phyloP scores from a whole-genome alignment of 1,140 invertebrate species.

The Drosophila sp. region DNA sequence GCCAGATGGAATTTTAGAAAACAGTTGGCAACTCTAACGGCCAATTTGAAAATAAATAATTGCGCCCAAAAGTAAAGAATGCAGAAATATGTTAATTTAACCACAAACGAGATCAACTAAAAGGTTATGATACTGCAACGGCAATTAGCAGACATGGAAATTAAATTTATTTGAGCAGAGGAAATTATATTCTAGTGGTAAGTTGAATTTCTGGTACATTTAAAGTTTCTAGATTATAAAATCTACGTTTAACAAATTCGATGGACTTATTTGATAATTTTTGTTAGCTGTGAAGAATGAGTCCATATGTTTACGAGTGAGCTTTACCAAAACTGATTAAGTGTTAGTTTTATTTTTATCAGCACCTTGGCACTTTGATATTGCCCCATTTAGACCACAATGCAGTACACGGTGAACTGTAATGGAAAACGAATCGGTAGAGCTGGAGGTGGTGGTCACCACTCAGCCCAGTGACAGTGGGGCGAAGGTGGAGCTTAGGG shows the following conservation, averaged over 20 bases:
- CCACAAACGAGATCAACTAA: no score
- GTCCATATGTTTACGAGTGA: neutral
- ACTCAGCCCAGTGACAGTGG: neutral
- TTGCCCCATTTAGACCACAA: neutral
- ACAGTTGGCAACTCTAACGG: neutral
- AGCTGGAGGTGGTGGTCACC: no score
- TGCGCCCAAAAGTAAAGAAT: no score
- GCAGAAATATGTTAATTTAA: no score
- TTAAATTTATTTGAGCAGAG: no score
- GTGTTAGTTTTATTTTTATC: conserved; percentile 26
- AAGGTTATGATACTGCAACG: no score
- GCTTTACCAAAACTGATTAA: conserved; percentile 29
- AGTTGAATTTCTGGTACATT: no score
- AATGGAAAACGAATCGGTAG: conserved; percentile 24
- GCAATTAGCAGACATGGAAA: no score
- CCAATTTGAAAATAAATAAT: no score
- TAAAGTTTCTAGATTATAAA: no score
- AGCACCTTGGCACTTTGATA: conserved; percentile 9
- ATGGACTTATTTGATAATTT: neutral
- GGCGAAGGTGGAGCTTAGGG: neutral
- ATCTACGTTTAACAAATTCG: neutral
- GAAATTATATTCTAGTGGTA: no score
- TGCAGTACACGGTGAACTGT: conserved; percentile 22
- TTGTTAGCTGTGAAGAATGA: no score
- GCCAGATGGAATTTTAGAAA: neutral